Percentiles rank a stretch among this genome's conserved stretches.
These are phyloP conservation scores for Yponomeuta evonymella DNA, from an alignment of 2,888 invertebrate species.

Conservation along the genomic window DNA sequence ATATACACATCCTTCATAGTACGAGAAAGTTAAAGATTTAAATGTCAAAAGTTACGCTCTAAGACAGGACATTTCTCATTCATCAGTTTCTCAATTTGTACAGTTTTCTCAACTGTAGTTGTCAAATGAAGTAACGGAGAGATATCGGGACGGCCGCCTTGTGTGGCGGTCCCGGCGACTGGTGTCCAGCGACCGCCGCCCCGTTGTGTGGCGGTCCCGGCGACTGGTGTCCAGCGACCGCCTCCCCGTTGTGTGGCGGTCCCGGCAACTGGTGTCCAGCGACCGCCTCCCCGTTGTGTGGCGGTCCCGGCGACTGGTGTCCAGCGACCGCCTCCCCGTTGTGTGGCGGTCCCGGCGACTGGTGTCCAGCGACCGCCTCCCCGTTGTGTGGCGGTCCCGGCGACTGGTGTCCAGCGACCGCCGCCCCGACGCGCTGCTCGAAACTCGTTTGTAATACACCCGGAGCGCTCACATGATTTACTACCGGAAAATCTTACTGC, in stretches of 20 bases:
- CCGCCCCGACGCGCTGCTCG: not conserved
- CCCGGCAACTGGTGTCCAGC: not conserved
- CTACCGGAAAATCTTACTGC: not conserved
- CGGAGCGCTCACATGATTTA: not conserved
- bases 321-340: not conserved
- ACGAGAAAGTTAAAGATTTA: not conserved
- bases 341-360: too few relatives aligned
- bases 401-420: not conserved
- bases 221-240: not conserved
- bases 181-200: not conserved
- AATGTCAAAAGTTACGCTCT: not conserved
- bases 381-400: not conserved
- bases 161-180: not conserved
- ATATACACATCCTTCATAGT: not conserved
- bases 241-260: too few relatives aligned
- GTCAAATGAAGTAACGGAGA: not conserved
- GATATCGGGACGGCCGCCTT: not conserved
- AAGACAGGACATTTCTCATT: not conserved
- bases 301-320: too few relatives aligned
- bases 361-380: not conserved
- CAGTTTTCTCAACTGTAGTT: not conserved
- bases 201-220: too few relatives aligned
- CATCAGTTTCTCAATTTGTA: not conserved
- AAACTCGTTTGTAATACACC: not conserved
- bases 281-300: not conserved